Evolutionary conservation across 2,888 invertebrate species (phyloP).

Genomic region (Pogonocherus hispidulus): DNA sequence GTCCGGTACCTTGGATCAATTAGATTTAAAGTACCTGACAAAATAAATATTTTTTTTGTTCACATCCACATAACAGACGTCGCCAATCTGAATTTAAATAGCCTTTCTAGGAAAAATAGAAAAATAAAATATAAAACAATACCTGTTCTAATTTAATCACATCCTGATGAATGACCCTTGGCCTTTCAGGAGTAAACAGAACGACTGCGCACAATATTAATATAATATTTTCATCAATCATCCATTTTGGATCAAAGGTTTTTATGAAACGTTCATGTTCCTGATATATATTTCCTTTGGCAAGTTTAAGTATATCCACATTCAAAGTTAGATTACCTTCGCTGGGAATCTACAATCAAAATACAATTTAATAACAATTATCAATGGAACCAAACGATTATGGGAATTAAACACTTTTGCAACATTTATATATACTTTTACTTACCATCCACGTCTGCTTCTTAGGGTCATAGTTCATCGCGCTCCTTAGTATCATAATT

Average conservation of each 20-base stretch:
- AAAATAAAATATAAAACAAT: constrained; percentile 37
- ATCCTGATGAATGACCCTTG: constrained; percentile 85
- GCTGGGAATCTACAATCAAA: constrained; percentile 76
- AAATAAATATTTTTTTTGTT: too few species aligned
- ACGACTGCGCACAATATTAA: constrained; percentile 92
- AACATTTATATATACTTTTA: too few species aligned
- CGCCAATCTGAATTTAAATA: too few species aligned
- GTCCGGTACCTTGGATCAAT: too few species aligned
- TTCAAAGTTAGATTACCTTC: constrained; percentile 85
- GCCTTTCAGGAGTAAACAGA: constrained; percentile 88
- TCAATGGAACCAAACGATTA: too few species aligned
- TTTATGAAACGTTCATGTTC: constrained; percentile 88
- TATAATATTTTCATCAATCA: constrained; percentile 90
- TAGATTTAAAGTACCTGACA: too few species aligned
- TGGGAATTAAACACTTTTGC: too few species aligned
- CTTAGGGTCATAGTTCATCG: constrained; percentile 91
- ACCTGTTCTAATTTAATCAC: constrained; percentile 90
- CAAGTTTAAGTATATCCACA: constrained; percentile 91
- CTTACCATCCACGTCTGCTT: constrained; percentile 90
- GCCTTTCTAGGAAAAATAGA: too few species aligned
- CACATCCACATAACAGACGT: too few species aligned
- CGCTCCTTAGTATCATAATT: constrained; percentile 94
- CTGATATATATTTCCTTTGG: constrained; percentile 90
- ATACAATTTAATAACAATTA: not conserved
- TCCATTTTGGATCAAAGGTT: constrained; percentile 88